A percentile compares a stretch with the other conserved stretches of the same genome.
Conservation (phyloP, 2,888 invertebrate genomes). For the Tenthredo amoena region DNA sequence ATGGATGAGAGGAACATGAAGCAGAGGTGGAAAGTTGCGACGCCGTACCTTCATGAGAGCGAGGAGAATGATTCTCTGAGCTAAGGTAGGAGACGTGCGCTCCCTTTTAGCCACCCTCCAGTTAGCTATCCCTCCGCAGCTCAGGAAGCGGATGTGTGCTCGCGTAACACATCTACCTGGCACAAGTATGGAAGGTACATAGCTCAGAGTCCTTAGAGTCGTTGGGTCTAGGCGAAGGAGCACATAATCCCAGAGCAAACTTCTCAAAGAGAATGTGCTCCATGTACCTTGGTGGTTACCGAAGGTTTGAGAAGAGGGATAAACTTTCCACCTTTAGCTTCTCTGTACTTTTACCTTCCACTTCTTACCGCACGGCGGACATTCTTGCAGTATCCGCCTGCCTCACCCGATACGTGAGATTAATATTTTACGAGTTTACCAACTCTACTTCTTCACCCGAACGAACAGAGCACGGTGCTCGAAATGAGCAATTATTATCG, state of each 20-base stretch:
- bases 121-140: constrained; percentile 15
- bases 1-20: constrained; percentile 27
- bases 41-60: constrained; percentile 11
- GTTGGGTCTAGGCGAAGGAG: constrained; percentile 25
- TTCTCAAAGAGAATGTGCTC: constrained; percentile 50
- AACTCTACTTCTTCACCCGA: not conserved
- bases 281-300: constrained; percentile 35
- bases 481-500: not conserved
- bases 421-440: constrained; percentile 35
- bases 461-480: not conserved
- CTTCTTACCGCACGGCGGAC: constrained; percentile 8
- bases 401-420: constrained; percentile 26
- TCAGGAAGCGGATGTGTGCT: constrained; percentile 53
- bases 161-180: constrained; percentile 41
- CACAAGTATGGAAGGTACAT: constrained; percentile 40
- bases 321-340: constrained; percentile 46
- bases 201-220: constrained; percentile 47
- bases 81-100: constrained; percentile 39
- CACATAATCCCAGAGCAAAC: constrained; percentile 47
- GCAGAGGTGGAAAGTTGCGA: constrained; percentile 33
- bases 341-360: constrained; percentile 27
- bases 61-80: constrained; percentile 46
- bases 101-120: constrained; percentile 26
- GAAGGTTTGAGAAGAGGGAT: constrained; percentile 38
- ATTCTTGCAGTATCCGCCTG: not conserved